phyloP scores from a whole-genome alignment of 2,113 vertebrate species.

The Scomber scombrus region DNA sequence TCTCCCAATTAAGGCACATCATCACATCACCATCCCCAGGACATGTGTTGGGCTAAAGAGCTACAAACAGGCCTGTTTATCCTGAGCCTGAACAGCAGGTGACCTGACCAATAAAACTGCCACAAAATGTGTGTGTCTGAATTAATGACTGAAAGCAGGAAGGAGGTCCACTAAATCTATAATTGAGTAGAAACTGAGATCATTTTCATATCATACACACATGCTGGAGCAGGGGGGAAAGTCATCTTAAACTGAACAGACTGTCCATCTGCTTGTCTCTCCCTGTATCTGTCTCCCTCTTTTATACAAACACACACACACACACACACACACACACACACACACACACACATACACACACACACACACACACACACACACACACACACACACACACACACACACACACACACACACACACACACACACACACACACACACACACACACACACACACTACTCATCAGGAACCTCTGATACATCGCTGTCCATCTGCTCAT shows the following conservation, averaged over 20 bases:
- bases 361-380: conserved; percentile 18
- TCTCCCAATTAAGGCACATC: too few species aligned
- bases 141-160: background rate
- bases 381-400: background rate
- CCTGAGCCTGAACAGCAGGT: background rate
- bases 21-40: too few species aligned
- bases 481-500: conserved; percentile 65
- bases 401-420: too few species aligned
- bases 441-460: background rate
- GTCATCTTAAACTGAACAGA: conserved; percentile 27
- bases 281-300: conserved; percentile 10
- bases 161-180: background rate
- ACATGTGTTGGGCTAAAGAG: too few species aligned
- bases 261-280: conserved; percentile 48
- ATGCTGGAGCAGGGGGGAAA: background rate
- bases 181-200: conserved; percentile 1
- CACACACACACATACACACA: background rate
- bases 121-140: background rate
- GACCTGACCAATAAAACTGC: background rate
- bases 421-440: too few species aligned
- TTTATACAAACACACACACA: background rate
- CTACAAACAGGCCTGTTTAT: background rate
- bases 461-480: conserved; percentile 21
- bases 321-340: background rate
- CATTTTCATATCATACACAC: conserved; percentile 16